These are phyloP conservation scores for Polymixis flavicincta DNA, from an alignment of 2,888 invertebrate species.

Conservation along the genomic window DNA sequence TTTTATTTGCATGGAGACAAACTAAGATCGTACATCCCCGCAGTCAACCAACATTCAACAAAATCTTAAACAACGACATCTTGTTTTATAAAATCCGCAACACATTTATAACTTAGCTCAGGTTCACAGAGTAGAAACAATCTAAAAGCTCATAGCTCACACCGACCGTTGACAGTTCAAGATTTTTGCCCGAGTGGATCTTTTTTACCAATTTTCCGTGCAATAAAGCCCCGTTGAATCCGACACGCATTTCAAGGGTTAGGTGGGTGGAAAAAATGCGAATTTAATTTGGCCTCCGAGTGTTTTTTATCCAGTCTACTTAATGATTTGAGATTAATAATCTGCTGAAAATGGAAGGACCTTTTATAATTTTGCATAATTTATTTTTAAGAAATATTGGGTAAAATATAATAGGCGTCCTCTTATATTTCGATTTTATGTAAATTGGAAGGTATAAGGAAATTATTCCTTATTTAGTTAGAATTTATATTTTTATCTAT, in stretches of 20 bases:
- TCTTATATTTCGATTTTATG: not conserved
- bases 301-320: slow-evolving; percentile 63
- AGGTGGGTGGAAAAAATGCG: slow-evolving; percentile 77
- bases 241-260: slow-evolving; percentile 84
- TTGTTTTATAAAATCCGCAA: no score
- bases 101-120: no score
- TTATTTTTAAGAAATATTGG: slow-evolving; percentile 20
- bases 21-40: not conserved
- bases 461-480: no score
- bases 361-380: slow-evolving; percentile 35
- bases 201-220: slow-evolving; percentile 84
- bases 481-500: no score
- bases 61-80: not conserved
- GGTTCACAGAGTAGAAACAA: no score
- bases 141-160: slow-evolving; percentile 51
- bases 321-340: slow-evolving; percentile 63
- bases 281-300: slow-evolving; percentile 76
- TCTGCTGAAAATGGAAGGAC: slow-evolving; percentile 10
- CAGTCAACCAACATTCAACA: not conserved
- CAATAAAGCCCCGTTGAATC: slow-evolving; percentile 83
- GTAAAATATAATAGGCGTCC: not conserved
- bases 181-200: slow-evolving; percentile 75
- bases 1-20: not conserved
- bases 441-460: not conserved
- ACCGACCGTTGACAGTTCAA: slow-evolving; percentile 70